phyloP scores from a whole-genome alignment of 2,888 invertebrate species.

The Spilarctia lutea region DNA sequence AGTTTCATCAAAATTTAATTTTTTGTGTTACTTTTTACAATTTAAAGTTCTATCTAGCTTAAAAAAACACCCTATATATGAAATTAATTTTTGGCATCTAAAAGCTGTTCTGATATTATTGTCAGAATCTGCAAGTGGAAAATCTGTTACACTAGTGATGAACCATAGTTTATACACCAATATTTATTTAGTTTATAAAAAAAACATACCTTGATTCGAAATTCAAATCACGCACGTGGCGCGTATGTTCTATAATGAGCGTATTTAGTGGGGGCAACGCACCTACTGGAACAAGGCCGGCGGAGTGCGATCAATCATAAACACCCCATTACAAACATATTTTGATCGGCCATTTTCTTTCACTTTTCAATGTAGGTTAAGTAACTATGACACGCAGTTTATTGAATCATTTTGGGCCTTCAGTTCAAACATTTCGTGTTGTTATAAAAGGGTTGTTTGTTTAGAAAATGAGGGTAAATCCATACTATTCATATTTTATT shows the following conservation, averaged over 20 bases:
- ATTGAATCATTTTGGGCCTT: conserved; percentile 14
- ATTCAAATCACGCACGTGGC: conserved; percentile 24
- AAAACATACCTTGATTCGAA: conserved; percentile 2
- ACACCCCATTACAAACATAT: conserved; percentile 44
- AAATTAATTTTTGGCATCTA: too few species aligned
- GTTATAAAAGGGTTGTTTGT: conserved; percentile 5
- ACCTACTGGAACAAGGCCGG: conserved; percentile 47
- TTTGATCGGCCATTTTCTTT: conserved; percentile 59
- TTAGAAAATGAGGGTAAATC: background rate
- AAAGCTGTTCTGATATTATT: background rate
- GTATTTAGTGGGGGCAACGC: conserved; percentile 49
- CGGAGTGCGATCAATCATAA: conserved; percentile 59
- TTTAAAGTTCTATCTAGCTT: too few species aligned
- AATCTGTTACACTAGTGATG: background rate
- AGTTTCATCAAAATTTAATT: too few species aligned
- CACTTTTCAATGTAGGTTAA: conserved; percentile 44
- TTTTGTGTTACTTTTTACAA: too few species aligned
- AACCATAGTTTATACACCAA: background rate
- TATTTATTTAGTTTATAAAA: background rate
- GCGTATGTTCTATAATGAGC: conserved; percentile 40
- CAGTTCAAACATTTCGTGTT: background rate
- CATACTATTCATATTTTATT: background rate
- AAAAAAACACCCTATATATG: too few species aligned
- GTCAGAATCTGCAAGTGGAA: too few species aligned
- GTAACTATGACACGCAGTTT: conserved; percentile 28